Base-by-base conservation (phyloP, 1,140 invertebrate genomes). In the Eubasilissa regina region DNA sequence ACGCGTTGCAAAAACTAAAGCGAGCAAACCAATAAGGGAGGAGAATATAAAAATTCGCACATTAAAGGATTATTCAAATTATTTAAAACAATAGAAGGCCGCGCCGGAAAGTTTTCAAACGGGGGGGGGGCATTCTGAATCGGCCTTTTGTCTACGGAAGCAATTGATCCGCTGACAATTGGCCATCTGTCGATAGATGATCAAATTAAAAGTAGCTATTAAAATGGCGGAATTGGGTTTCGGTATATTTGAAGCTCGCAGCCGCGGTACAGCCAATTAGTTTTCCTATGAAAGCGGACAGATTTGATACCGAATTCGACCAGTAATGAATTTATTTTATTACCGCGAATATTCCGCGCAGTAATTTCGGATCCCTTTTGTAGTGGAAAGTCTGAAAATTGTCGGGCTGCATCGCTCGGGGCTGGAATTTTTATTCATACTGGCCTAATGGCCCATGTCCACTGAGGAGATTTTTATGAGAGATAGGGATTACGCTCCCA, bases 151-250 rank as follows among this genome's bases (percentile, higher is more conserved):
- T 70, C 66, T 70, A 70, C 19, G 15, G 15, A 15, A 15, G 66
- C 43, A 47, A 70, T 70, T 15, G 45, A 45, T 70, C 66, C 45
- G 13, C 17, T 13, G 66, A 70, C 66, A 70, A 70, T 70, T 70
- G 66, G 43, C 66, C 66, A 70, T 70, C 66, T 70, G 66, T 45
- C 66, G 66, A 44, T 48, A 9, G 66, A 21, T 70, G 43, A 70
- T 48, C 66, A 44, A 70, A 45, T 70, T 45, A 70, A 70, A 70
- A 47, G 66, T 70, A 19, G 66, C 66, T 15, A 70, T 70, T 70
- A 64, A 43, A 64, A 64, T 64, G 35, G 60, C 60, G 35, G 60
- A 43, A 64, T 43, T 64, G 21, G 60, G 60, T 35, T 64, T 21
- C 21, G 60, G 25, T 25, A 43, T 43, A 64, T 64, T 35, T 35